Evolutionary conservation across 2,797 vertebrate genomes (phyloP), one percentile per base, ranked within the genome.

Genomic region (Huso huso): DNA sequence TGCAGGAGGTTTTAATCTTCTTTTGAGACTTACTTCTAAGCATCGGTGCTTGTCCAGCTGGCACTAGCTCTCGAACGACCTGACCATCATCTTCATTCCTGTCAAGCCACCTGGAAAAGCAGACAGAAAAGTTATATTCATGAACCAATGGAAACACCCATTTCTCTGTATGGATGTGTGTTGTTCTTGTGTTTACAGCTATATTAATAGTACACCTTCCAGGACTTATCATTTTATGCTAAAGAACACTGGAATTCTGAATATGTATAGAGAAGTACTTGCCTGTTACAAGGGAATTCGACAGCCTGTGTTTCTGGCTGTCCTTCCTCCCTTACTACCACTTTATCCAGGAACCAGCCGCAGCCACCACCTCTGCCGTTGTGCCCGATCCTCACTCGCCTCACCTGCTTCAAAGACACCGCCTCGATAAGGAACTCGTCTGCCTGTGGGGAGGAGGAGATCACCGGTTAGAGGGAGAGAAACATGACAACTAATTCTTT

Each of bases 11-110:
- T 37, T 37, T 37, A 37, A 37, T 37, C 23, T 37, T 37, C 23
- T 37, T 37, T 37, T 37, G 23, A 55, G 7, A 83, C 97, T 93
- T 79, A 99, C 97, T 98, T 74, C 92, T 96, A 72, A 99, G 86
- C 59, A 91, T 87, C 1, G 92, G 88, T 0, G 94, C 96, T 62
- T 93, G 91, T 71, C 90, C 92, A 15, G 78, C 84, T 12, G 97
- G 93, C 62, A 97, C 91, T 75, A 99, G 79, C 80, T 99, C 97
- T 23, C 96, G 90, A 62, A 94, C 85, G 75, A 99, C 94, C 83
- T 95, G 94, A 62, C 96, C 97, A n/a, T 99, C 97, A 0, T 99
- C 97, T 74, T 99, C 95, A 68, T 95, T 94, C 72, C 93, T 94
- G 80, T 97, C 96, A 84, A 99, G 81, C 97, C 95, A 99, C 80